Percentiles rank a stretch among this genome's conserved stretches.
Evolutionary conservation across 2,888 invertebrate species (phyloP).

Genomic region (Acholoe squamosa): DNA sequence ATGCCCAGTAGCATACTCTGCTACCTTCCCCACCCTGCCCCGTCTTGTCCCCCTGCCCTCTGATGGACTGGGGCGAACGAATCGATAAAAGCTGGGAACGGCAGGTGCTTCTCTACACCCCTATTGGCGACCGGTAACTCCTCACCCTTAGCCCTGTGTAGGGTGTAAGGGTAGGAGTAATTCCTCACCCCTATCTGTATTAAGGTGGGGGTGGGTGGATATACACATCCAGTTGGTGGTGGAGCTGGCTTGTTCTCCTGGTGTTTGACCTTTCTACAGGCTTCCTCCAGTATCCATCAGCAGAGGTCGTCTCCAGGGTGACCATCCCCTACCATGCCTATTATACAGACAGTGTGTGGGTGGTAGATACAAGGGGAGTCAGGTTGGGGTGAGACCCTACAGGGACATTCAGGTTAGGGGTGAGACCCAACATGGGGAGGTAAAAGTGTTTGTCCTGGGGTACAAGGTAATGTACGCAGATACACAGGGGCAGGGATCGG

Average conservation of each 20-base stretch:
- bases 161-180: no score
- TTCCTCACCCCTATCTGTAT: background rate
- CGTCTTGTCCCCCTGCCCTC: background rate
- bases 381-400: no score
- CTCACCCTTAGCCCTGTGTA: no score
- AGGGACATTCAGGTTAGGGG: no score
- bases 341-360: background rate
- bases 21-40: background rate
- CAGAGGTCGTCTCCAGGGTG: background rate
- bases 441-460: no score
- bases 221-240: background rate
- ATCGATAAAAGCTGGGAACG: background rate
- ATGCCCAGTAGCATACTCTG: conserved; percentile 3
- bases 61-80: background rate
- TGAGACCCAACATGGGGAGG: no score
- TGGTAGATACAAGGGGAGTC: background rate
- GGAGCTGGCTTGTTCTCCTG: background rate
- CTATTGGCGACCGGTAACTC: no score
- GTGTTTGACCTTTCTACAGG: background rate
- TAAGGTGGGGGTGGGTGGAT: background rate
- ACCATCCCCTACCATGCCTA: background rate
- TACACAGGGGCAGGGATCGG: no score
- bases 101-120: background rate
- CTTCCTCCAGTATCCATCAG: background rate
- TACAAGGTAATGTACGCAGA: no score